A percentile compares a stretch with the other conserved stretches of the same genome.
Evolutionary conservation across 1,140 invertebrate genomes (phyloP).

Genomic region (Hyles vespertilio): DNA sequence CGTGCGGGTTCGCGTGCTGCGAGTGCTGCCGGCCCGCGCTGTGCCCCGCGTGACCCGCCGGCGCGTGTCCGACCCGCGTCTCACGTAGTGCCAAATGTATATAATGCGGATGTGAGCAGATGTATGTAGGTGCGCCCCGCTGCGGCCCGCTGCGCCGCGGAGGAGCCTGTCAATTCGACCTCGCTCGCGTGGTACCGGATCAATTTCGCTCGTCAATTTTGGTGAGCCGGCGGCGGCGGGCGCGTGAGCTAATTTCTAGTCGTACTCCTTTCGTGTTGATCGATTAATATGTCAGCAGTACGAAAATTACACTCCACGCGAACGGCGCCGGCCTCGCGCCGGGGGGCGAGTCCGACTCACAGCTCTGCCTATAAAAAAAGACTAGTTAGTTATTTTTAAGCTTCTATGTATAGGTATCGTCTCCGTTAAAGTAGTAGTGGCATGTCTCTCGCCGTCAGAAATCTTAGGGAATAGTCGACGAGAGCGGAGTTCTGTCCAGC

Average conservation of each 20-base stretch:
- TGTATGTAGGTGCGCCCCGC: constrained; percentile 35
- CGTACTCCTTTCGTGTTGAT: constrained; percentile 72
- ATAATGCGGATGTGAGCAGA: constrained; percentile 45
- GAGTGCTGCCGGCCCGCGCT: constrained; percentile 73
- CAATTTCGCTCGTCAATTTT: constrained; percentile 61
- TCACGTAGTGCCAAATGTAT: constrained; percentile 66
- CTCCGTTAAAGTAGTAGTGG: constrained; percentile 45
- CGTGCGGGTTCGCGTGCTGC: constrained; percentile 75
- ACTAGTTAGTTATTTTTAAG: constrained; percentile 72
- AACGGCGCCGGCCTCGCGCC: constrained; percentile 18
- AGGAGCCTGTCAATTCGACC: constrained; percentile 46
- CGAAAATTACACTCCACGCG: constrained; percentile 58
- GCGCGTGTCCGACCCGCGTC: constrained; percentile 12
- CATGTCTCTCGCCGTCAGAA: constrained; percentile 53
- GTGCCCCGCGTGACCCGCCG: constrained; percentile 55
- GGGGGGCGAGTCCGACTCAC: constrained; percentile 40
- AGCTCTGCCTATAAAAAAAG: constrained; percentile 63
- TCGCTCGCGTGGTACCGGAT: constrained; percentile 41
- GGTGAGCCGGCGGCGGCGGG: constrained; percentile 16
- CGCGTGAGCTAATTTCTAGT: constrained; percentile 61
- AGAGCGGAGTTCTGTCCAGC: no score
- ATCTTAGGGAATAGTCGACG: constrained; percentile 8
- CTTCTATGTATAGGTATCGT: constrained; percentile 60
- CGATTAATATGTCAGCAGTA: constrained; percentile 70
- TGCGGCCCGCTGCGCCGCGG: constrained; percentile 6